These are phyloP conservation scores for Bubo bubo DNA, from an alignment of 2,113 vertebrate genomes.

Conservation along the genomic window DNA sequence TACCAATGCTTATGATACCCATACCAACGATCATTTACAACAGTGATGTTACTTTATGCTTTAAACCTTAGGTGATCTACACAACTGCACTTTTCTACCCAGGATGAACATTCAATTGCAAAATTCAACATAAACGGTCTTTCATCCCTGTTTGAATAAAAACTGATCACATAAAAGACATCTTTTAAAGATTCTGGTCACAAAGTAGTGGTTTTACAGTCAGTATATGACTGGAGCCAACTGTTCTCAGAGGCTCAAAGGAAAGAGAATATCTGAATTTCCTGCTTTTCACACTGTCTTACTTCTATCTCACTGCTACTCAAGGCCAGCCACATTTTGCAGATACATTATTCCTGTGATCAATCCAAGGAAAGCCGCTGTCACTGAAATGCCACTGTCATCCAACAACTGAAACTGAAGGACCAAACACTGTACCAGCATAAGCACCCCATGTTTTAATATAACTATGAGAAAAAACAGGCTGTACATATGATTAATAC, in stretches of 20 bases:
- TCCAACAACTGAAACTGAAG: not conserved
- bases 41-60: not conserved
- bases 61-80: not conserved
- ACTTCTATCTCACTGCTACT: not conserved
- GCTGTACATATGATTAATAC: not conserved
- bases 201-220: slow-evolving; percentile 47
- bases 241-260: slow-evolving; percentile 21
- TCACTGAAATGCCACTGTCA: not conserved
- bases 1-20: not conserved
- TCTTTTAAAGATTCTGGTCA: slow-evolving; percentile 47
- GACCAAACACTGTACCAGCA: not conserved
- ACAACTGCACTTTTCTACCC: not conserved
- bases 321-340: not conserved
- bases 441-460: not conserved
- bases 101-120: not conserved
- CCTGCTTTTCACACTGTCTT: not conserved
- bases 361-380: not conserved
- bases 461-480: not conserved
- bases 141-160: slow-evolving; percentile 49
- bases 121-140: slow-evolving; percentile 36
- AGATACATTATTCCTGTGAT: not conserved
- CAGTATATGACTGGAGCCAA: slow-evolving; percentile 16
- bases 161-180: slow-evolving; percentile 43
- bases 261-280: not conserved
- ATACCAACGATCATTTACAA: not conserved